These are phyloP conservation scores for Chaetodon trifascialis DNA, from an alignment of 2,113 vertebrate species.

Conservation along the genomic window DNA sequence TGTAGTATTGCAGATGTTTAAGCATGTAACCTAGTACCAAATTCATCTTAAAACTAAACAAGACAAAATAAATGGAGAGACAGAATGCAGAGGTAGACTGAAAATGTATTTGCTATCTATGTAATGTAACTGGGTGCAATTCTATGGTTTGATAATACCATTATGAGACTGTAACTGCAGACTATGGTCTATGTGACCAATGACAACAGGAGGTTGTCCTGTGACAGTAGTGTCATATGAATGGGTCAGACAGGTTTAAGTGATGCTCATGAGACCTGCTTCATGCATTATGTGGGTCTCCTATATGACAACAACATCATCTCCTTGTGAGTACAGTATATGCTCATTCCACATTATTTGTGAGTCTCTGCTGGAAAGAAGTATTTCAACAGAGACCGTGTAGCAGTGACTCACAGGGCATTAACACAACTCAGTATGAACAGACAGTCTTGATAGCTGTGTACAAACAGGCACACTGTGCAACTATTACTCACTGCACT, in stretches of 20 bases:
- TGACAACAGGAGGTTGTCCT: conserved; percentile 13
- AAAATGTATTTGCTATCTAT: background rate
- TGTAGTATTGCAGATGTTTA: background rate
- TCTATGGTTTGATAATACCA: background rate
- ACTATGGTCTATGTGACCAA: background rate
- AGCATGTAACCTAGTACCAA: background rate
- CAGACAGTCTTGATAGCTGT: conserved; percentile 37
- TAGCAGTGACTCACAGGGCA: conserved; percentile 43
- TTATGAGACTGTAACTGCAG: background rate
- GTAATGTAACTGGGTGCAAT: background rate
- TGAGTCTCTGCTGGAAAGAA: conserved; percentile 13
- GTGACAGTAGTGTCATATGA: background rate
- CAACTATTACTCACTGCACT: conserved; percentile 42
- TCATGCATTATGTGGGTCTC: conserved; percentile 1
- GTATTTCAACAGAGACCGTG: conserved; percentile 43
- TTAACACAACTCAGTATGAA: conserved; percentile 30
- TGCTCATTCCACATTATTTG: background rate
- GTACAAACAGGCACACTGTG: conserved; percentile 43
- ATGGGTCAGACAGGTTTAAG: background rate
- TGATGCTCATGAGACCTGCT: background rate
- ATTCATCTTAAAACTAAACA: background rate
- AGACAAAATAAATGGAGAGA: background rate
- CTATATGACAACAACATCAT: conserved; percentile 3
- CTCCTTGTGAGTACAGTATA: background rate
- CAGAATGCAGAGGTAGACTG: background rate